Evolutionary conservation across 2,797 vertebrate species (phyloP), one percentile per base, ranked within the genome.

Genomic region (Poecilia picta): DNA sequence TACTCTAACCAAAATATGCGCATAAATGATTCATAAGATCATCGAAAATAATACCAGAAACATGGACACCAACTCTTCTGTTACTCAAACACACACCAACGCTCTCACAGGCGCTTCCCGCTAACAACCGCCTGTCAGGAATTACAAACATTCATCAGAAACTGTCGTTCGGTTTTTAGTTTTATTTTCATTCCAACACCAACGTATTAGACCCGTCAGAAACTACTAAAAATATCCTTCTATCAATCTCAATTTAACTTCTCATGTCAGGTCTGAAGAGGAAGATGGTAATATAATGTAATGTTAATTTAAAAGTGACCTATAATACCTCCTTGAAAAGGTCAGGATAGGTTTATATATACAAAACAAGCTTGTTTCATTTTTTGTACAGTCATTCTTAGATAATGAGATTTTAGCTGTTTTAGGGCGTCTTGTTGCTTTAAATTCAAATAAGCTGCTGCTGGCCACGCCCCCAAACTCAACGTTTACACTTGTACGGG

Each of bases 1-100:
- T 81, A 81, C 47, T 59, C 75, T n/a, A 75, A 66, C 51, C 49
- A 77, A 89, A 86, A 85, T 88, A 89, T 84, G 78, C 81, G 76
- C 25, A 77, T 87, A 79, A 89, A 91, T 90, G 78, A 91, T 90
- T 89, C 78, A 87, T 79, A 76, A 55, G 45, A 81, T 83, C 51
- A 78, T 49, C 74, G 49, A 84, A 89, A 85, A 89, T 79, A 85
- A 89, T 77, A 73, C 71, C 80, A 89, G 45, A 89, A 73, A 83
- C 79, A 76, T 39, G 31, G 62, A 82, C 70, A 76, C 81, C 33
- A 73, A 64, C 53, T 70, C 57, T 13, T 68, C 59, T 76, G 76
- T 70, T n/a, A 74, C 46, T 53, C 66, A 81, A 57, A 73, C 72
- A 78, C 41, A 64, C 77, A 23, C 57, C 57, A 43, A 45, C 2